A percentile compares a stretch with the other conserved stretches of the same genome.
phyloP scores from a whole-genome alignment of 1,140 invertebrate genomes.

The Ruditapes philippinarum region DNA sequence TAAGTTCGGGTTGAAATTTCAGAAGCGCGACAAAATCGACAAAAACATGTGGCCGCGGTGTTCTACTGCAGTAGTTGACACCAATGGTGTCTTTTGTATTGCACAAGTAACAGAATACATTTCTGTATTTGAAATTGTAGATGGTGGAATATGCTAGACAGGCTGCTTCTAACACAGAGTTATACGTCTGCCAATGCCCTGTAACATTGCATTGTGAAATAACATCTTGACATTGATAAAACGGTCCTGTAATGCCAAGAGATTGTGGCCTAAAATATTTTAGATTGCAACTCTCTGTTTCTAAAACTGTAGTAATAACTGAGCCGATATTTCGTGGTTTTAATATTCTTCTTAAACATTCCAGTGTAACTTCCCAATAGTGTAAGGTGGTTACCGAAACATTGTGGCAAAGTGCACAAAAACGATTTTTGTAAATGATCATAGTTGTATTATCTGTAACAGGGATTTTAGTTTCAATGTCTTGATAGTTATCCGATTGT shows the following conservation, averaged over 20 bases:
- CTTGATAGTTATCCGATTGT: not conserved
- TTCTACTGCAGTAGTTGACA: not conserved
- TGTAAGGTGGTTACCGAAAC: not conserved
- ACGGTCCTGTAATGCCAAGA: not conserved
- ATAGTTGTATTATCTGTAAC: not conserved
- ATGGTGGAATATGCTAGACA: not conserved
- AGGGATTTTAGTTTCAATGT: not conserved
- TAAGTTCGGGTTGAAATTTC: not conserved
- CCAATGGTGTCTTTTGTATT: not conserved
- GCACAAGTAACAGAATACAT: conserved; percentile 22
- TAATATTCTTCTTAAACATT: not conserved
- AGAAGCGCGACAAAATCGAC: not conserved
- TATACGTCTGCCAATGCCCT: not conserved
- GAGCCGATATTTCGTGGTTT: not conserved
- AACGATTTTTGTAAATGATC: not conserved
- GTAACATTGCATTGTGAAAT: conserved; percentile 9
- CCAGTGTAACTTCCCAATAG: not conserved
- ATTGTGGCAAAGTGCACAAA: not conserved
- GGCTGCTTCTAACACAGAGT: not conserved
- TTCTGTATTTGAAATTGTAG: not conserved
- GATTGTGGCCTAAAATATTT: not conserved
- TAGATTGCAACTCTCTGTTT: conserved; percentile 7
- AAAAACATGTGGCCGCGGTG: not conserved
- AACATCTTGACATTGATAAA: not conserved
- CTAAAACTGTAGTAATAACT: not conserved